phyloP scores from a whole-genome alignment of 2,113 vertebrate species.

The Cacatua alba region DNA sequence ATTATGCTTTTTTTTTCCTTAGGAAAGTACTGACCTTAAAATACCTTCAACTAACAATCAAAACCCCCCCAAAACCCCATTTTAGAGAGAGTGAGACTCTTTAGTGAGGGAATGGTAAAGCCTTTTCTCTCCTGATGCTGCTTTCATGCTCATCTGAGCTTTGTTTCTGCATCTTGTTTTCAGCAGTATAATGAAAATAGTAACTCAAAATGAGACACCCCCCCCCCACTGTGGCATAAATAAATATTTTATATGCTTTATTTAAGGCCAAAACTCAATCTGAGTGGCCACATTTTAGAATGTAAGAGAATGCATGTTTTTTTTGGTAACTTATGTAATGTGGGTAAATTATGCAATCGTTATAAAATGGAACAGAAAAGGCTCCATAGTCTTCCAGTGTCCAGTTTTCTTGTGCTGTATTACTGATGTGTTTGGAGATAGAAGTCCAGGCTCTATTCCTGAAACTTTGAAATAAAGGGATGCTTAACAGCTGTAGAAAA shows the following conservation, averaged over 20 bases:
- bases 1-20: background rate
- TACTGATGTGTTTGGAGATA: background rate
- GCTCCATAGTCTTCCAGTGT: background rate
- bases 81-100: background rate
- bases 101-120: constrained; percentile 1
- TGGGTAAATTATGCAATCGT: constrained; percentile 8
- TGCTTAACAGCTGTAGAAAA: background rate
- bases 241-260: background rate
- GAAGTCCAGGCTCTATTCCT: background rate
- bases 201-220: background rate
- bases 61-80: background rate
- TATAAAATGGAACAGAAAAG: constrained; percentile 5
- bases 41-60: background rate
- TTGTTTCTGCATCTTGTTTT: background rate
- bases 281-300: background rate
- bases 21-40: background rate
- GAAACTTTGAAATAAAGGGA: background rate
- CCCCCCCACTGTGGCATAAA: background rate
- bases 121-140: constrained; percentile 4
- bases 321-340: constrained; percentile 3
- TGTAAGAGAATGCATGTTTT: background rate
- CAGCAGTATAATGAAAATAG: background rate
- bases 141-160: background rate
- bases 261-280: background rate
- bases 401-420: background rate